Evolutionary conservation across 2,888 invertebrate genomes (phyloP), one percentile per base, ranked within the genome.

Genomic region (Cheilosia pagana): DNA sequence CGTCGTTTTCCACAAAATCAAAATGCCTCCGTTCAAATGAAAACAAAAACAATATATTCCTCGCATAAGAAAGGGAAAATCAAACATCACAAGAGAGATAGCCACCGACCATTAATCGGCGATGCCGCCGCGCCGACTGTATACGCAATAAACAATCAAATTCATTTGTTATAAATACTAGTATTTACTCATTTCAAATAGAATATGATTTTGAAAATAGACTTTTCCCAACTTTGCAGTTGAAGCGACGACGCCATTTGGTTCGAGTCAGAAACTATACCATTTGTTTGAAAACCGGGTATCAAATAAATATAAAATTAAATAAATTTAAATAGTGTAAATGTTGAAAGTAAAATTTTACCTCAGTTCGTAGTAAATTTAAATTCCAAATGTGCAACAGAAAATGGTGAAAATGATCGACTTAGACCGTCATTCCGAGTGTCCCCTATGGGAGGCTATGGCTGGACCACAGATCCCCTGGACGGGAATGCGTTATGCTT

Each of bases 401-500:
- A 89, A 89, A 89, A 91, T 91, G 91, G 91, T 91, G 88, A 91
- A 89, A 89, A 94, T 94, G 94, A 90, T 94, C 91, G 94, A 94
- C 92, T 93, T 94, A 90, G 93, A 94, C 89, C 92, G 94, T 88
- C 94, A 94, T 91, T 93, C 93, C 88, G 93, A 93, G 90, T 94
- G 94, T 91, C 94, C 94, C 53, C 92, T 94, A 92, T 93, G 93
- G 89, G 93, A 93, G 89, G 94, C 94, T 85, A 90, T 94, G 92
- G 90, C 90, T 76, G 90, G 89, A 75, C 88, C 93, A 70, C 89
- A 90, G 74, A 92, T 95, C 87, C 95, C 95, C 83, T 97, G 96
- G 97, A 95, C 95, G n/a, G 97, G 96, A 57, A 94, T 97, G 90
- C 95, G 95, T 89, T 95, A 96, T 92, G 95, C 96, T 87, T 97